Percentiles rank a stretch among this genome's conserved stretches.
Conservation (phyloP, 2,113 vertebrate genomes). For the Trogon melanurus region DNA sequence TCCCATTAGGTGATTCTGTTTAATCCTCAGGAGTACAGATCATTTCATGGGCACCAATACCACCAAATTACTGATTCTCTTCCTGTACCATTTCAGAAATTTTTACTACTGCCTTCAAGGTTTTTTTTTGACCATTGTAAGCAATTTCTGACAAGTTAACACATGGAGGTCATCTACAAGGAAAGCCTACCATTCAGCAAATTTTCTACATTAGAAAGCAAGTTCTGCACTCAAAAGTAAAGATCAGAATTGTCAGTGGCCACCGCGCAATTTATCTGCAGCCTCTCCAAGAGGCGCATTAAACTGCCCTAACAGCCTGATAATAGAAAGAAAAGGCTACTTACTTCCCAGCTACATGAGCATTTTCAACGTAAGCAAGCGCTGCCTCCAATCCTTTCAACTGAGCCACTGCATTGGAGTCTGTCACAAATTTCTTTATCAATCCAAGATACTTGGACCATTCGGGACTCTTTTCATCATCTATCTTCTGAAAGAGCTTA, state of each 20-base stretch:
- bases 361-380: slow-evolving; percentile 89
- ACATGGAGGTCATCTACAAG: background rate
- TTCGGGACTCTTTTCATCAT: slow-evolving; percentile 95
- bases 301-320: background rate
- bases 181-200: background rate
- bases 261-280: background rate
- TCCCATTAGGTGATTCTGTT: background rate
- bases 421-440: slow-evolving; percentile 96
- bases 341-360: slow-evolving; percentile 94
- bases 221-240: background rate
- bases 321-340: slow-evolving; percentile 61
- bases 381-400: slow-evolving; percentile 96
- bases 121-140: background rate
- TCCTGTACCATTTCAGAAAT: background rate
- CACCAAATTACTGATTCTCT: background rate
- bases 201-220: background rate
- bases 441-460: slow-evolving; percentile 96
- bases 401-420: slow-evolving; percentile 96
- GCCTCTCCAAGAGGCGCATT: background rate
- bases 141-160: background rate
- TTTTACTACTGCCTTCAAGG: background rate
- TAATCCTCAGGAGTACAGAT: background rate
- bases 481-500: slow-evolving; percentile 93
- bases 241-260: background rate
- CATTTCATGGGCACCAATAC: background rate